phyloP scores from a whole-genome alignment of 2,797 vertebrate species.

The Acanthornis magna region DNA sequence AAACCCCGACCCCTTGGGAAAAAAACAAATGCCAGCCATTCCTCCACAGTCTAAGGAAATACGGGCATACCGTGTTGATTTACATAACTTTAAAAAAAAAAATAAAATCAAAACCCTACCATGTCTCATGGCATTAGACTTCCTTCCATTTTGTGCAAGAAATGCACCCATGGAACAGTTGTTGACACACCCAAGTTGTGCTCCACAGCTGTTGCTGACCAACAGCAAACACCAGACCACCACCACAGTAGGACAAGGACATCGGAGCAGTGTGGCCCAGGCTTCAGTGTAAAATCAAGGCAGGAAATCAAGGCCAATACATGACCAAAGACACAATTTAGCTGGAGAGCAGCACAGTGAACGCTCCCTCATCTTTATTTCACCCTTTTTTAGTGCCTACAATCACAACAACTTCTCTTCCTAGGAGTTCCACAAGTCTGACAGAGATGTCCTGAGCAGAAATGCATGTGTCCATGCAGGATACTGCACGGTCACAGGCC shows the following conservation, averaged over 20 bases:
- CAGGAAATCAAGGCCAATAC: not conserved
- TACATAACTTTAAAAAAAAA: not conserved
- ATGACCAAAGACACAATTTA: not conserved
- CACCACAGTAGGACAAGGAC: not conserved
- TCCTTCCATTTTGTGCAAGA: not conserved
- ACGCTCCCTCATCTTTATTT: not conserved
- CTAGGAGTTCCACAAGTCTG: not conserved
- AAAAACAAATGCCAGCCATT: not conserved
- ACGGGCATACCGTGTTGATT: not conserved
- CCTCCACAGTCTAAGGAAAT: not conserved
- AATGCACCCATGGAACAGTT: not conserved
- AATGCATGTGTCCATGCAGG: not conserved
- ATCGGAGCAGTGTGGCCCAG: not conserved
- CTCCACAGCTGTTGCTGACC: not conserved
- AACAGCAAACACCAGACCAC: not conserved
- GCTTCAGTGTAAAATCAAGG: not conserved
- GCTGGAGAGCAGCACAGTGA: not conserved
- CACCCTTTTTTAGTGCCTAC: not conserved
- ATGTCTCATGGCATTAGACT: not conserved
- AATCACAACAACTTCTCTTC: rapidly evolving
- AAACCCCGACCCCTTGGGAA: not conserved
- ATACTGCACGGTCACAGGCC: not conserved
- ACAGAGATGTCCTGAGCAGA: not conserved
- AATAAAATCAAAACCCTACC: not conserved
- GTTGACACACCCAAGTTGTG: not conserved